phyloP scores from a whole-genome alignment of 2,888 invertebrate genomes.

The Furcula furcula region DNA sequence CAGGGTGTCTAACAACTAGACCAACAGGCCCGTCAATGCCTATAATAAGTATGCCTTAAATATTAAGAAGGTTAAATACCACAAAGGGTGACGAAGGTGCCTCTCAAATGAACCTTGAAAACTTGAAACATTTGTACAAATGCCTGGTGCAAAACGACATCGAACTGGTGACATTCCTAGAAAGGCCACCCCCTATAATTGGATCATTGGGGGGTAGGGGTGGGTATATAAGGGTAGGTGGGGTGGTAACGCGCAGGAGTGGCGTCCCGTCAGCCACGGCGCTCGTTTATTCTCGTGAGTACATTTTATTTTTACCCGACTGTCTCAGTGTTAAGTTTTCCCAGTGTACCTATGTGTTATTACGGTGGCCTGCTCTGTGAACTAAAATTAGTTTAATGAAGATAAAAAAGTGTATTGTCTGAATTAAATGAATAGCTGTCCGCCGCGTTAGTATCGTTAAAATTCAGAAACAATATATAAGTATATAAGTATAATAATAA shows the following conservation, averaged over 20 bases:
- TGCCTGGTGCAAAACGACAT: slow-evolving; percentile 18
- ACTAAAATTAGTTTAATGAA: neutral
- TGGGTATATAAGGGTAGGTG: slow-evolving; percentile 48
- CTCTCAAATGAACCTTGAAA: slow-evolving; percentile 24
- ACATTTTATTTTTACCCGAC: slow-evolving; percentile 19
- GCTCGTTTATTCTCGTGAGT: slow-evolving; percentile 52
- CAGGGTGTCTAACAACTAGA: too few relatives aligned
- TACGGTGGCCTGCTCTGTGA: too few relatives aligned
- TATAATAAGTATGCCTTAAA: too few relatives aligned
- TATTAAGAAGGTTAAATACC: too few relatives aligned
- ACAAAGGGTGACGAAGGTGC: too few relatives aligned
- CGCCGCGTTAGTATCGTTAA: too few relatives aligned
- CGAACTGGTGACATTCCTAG: slow-evolving; percentile 29
- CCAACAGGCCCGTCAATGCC: too few relatives aligned
- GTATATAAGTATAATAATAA: too few relatives aligned
- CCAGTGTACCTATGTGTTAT: too few relatives aligned
- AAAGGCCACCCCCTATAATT: slow-evolving; percentile 44
- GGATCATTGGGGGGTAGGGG: slow-evolving; percentile 41
- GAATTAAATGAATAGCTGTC: too few relatives aligned
- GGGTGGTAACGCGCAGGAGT: slow-evolving; percentile 52
- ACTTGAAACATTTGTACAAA: slow-evolving; percentile 25
- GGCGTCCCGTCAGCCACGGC: slow-evolving; percentile 60
- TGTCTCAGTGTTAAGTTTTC: too few relatives aligned
- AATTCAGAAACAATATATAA: too few relatives aligned
- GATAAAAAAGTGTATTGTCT: neutral